These are phyloP conservation scores for Chirona hameri DNA, from an alignment of 2,888 invertebrate species.

Conservation along the genomic window DNA sequence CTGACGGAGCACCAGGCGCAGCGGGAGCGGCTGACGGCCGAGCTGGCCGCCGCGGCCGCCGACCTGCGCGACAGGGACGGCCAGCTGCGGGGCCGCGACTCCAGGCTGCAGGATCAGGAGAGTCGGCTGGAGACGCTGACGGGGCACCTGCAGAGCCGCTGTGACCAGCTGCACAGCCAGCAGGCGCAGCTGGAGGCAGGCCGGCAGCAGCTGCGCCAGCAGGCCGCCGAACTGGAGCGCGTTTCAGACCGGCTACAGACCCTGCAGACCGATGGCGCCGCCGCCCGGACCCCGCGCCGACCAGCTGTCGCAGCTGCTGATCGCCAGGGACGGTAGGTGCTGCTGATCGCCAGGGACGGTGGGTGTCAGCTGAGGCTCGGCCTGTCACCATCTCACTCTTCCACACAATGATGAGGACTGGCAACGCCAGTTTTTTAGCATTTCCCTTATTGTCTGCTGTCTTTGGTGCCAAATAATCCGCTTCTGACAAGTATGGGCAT, in stretches of 20 bases:
- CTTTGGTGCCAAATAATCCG: too few relatives aligned
- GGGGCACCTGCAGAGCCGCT: not conserved
- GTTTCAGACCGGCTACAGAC: not conserved
- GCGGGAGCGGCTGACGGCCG: not conserved
- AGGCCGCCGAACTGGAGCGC: not conserved
- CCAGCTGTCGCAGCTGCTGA: constrained; percentile 6
- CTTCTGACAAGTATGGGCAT: too few relatives aligned
- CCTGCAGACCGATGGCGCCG: not conserved
- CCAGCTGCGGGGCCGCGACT: not conserved
- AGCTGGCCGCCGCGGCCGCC: not conserved
- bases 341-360: not conserved
- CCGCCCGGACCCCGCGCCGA: not conserved
- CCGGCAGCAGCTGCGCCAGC: not conserved
- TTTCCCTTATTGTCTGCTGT: too few relatives aligned
- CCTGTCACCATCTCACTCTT: not conserved
- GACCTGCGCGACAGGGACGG: not conserved
- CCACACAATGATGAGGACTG: not conserved
- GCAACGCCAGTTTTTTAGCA: not conserved
- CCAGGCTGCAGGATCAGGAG: not conserved
- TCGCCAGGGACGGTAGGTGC: not conserved
- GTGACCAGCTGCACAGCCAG: not conserved
- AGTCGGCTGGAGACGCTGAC: not conserved
- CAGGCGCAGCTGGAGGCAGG: not conserved
- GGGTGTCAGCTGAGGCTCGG: not conserved
- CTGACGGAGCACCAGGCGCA: not conserved